A percentile compares a stretch with the other conserved stretches of the same genome.
phyloP scores from a whole-genome alignment of 2,797 vertebrate genomes.

The Delichon dasypus region DNA sequence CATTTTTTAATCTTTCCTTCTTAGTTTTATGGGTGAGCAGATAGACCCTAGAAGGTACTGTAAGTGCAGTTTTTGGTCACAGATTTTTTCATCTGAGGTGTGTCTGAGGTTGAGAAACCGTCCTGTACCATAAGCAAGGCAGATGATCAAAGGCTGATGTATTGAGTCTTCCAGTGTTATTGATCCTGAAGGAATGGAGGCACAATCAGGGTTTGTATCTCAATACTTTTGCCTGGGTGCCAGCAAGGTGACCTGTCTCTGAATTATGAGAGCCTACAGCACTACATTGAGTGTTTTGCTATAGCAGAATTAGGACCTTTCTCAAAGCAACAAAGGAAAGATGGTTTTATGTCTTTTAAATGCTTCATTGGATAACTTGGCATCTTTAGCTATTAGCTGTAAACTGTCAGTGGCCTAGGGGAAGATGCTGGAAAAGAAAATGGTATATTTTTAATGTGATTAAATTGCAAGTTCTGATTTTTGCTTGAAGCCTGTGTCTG shows the following conservation, averaged over 20 bases:
- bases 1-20: neutral
- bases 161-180: neutral
- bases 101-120: neutral
- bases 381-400: conserved; percentile 52
- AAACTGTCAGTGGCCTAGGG: conserved; percentile 54
- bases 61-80: neutral
- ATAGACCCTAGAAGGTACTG: neutral
- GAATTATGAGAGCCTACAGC: neutral
- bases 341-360: neutral
- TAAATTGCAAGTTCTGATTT: conserved; percentile 44
- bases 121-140: neutral
- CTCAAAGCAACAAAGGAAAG: neutral
- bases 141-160: neutral
- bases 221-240: neutral
- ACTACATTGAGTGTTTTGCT: neutral
- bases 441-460: conserved; percentile 68
- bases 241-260: neutral
- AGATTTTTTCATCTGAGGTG: neutral
- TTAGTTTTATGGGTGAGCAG: neutral
- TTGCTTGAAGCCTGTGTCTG: conserved; percentile 75
- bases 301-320: neutral
- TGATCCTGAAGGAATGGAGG: neutral
- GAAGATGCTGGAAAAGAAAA: conserved; percentile 70
- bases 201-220: neutral
- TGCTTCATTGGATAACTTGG: neutral